Conservation (phyloP, 2,888 invertebrate genomes). For the Drosophila fulvimacula region DNA sequence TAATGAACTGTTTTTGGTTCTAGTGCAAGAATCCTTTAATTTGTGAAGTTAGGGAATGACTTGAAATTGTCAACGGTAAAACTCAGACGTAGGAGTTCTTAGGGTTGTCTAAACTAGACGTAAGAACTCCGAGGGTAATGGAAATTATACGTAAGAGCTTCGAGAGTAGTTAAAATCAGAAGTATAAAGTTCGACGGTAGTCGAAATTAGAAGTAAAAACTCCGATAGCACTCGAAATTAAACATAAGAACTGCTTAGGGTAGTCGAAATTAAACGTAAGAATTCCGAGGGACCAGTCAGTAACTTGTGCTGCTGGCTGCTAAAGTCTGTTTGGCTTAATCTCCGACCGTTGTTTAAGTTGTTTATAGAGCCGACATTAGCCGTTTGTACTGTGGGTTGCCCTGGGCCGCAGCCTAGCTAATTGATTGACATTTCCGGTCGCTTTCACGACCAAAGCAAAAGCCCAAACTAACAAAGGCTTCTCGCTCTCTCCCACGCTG, state of each 20-base stretch:
- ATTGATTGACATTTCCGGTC: constrained; percentile 81
- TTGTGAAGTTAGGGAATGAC: background rate
- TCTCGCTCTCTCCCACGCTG: background rate
- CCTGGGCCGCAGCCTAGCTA: constrained; percentile 43
- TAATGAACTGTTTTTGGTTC: background rate
- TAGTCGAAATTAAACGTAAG: too few relatives aligned
- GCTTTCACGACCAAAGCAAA: constrained; percentile 42
- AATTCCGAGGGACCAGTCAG: background rate
- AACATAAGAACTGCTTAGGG: too few relatives aligned
- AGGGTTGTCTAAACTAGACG: too few relatives aligned
- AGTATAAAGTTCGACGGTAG: too few relatives aligned
- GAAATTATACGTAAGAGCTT: too few relatives aligned
- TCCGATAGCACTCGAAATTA: too few relatives aligned
- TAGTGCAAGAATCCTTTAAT: background rate
- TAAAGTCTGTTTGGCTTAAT: background rate
- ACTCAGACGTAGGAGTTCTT: too few relatives aligned
- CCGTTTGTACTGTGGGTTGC: constrained; percentile 1
- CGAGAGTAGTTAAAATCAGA: too few relatives aligned
- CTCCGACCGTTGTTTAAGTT: constrained; percentile 1
- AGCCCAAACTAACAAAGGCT: constrained; percentile 14
- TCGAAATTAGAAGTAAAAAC: too few relatives aligned
- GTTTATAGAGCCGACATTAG: constrained; percentile 10
- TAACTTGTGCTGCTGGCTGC: background rate
- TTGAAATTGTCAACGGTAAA: too few relatives aligned
- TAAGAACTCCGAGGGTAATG: too few relatives aligned